These are phyloP conservation scores for Thamnophis elegans DNA, from an alignment of 2,797 vertebrate genomes.

Conservation along the genomic window DNA sequence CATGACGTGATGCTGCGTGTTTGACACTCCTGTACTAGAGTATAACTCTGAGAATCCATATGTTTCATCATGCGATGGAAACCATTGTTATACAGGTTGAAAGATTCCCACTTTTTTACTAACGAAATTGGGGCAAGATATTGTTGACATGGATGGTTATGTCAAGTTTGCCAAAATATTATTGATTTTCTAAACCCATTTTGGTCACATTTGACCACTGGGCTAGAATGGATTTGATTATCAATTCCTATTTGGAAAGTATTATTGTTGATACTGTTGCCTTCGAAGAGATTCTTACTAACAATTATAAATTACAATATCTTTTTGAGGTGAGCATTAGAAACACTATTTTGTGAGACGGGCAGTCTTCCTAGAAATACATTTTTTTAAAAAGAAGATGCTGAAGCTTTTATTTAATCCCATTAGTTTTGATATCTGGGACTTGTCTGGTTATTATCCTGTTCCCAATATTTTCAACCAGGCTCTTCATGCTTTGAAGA, in stretches of 20 bases:
- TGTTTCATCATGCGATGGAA: not conserved
- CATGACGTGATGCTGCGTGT: no score
- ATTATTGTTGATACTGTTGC: not conserved
- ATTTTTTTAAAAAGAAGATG: not conserved
- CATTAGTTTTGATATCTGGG: not conserved
- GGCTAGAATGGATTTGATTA: not conserved
- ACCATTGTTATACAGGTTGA: not conserved
- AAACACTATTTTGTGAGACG: not conserved
- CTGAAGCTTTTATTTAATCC: not conserved
- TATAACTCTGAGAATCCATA: not conserved
- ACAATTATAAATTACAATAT: not conserved
- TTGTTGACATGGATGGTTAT: not conserved
- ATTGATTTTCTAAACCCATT: not conserved
- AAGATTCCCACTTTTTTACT: not conserved
- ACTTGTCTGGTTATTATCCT: not conserved
- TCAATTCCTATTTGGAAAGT: not conserved
- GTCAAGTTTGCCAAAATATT: not conserved
- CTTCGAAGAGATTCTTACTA: not conserved
- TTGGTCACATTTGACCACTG: not conserved
- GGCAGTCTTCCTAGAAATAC: not conserved
- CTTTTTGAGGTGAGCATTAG: not conserved
- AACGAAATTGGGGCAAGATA: not conserved
- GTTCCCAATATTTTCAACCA: not conserved
- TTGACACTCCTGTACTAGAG: not conserved
- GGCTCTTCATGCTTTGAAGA: not conserved